Percentiles rank a stretch among this genome's conserved stretches.
Conservation (phyloP, 30 jellyfish, hydroid and myxozoan genomes). For the Nemopilema nomurai region DNA sequence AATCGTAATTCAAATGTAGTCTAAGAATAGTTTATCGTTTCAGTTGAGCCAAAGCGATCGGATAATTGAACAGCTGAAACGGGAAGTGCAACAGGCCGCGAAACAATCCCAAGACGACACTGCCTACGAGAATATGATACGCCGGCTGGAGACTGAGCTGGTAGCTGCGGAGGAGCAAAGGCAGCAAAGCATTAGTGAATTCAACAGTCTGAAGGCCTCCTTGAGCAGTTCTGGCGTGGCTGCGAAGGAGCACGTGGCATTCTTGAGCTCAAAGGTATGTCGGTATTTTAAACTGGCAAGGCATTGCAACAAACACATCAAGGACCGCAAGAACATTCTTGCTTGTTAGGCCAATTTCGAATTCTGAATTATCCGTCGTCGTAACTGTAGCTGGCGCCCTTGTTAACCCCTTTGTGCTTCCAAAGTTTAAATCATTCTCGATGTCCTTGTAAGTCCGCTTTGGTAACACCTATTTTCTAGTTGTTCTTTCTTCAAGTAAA, state of each 20-base stretch:
- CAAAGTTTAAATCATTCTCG: too few species aligned
- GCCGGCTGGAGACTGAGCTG: constrained; percentile 55
- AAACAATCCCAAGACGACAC: constrained; percentile 68
- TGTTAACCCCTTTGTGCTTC: too few species aligned
- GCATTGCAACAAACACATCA: too few species aligned
- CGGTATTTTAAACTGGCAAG: too few species aligned
- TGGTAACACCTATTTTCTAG: too few species aligned
- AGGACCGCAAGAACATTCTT: too few species aligned
- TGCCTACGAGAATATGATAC: constrained; percentile 66
- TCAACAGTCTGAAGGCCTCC: constrained; percentile 50
- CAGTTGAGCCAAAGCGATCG: constrained; percentile 60
- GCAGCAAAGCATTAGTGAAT: constrained; percentile 42
- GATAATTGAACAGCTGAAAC: constrained; percentile 52
- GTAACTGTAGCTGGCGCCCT: too few species aligned
- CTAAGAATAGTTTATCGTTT: background rate
- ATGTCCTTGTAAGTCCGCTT: too few species aligned
- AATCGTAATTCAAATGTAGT: background rate
- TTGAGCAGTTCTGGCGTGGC: constrained; percentile 45
- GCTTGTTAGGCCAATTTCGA: too few species aligned
- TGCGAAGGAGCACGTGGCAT: constrained; percentile 58
- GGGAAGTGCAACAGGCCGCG: constrained; percentile 54
- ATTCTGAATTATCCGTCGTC: too few species aligned
- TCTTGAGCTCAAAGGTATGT: constrained; percentile 53
- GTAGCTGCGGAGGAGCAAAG: constrained; percentile 65
- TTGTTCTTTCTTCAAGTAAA: too few species aligned